Percentiles rank a stretch among this genome's conserved stretches.
Conservation (phyloP, 2,113 vertebrate genomes). For the Sisor rabdophorus region DNA sequence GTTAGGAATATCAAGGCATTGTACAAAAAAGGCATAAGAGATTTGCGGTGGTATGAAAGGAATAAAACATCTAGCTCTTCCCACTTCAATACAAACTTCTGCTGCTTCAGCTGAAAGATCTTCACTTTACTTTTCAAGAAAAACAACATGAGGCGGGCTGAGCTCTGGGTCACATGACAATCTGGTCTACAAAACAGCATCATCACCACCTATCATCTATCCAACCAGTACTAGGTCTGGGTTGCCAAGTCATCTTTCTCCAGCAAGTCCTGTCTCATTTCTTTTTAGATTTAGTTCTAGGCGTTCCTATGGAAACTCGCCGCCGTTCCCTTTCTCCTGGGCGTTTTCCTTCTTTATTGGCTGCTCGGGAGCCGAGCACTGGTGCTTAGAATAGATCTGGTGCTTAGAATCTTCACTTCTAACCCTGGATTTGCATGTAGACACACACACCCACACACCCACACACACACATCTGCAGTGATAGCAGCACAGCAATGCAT, state of each 20-base stretch:
- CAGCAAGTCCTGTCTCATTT: slow-evolving; percentile 34
- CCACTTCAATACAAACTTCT: neutral
- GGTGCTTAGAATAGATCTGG: slow-evolving; percentile 52
- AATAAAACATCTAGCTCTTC: neutral
- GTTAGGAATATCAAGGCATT: neutral
- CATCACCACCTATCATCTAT: slow-evolving; percentile 23
- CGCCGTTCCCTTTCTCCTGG: slow-evolving; percentile 41
- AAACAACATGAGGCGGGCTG: slow-evolving; percentile 4
- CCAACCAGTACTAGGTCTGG: slow-evolving; percentile 37
- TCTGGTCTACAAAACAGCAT: slow-evolving; percentile 40
- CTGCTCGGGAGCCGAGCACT: slow-evolving; percentile 48
- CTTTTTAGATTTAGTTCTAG: slow-evolving; percentile 44
- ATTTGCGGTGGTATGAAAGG: neutral
- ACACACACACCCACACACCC: slow-evolving; percentile 31
- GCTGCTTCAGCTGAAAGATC: neutral
- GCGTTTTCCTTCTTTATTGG: slow-evolving; percentile 55
- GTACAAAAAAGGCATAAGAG: neutral
- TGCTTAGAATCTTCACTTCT: slow-evolving; percentile 3
- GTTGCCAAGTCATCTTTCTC: slow-evolving; percentile 36
- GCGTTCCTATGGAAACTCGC: slow-evolving; percentile 52
- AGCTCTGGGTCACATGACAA: slow-evolving; percentile 31
- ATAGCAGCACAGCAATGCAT: neutral
- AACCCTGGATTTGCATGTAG: slow-evolving; percentile 33
- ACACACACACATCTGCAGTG: slow-evolving; percentile 18
- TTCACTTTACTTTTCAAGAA: neutral